Evolutionary conservation across 2,888 invertebrate species (phyloP), one percentile per base, ranked within the genome.

Genomic region (Hemithea aestivaria): DNA sequence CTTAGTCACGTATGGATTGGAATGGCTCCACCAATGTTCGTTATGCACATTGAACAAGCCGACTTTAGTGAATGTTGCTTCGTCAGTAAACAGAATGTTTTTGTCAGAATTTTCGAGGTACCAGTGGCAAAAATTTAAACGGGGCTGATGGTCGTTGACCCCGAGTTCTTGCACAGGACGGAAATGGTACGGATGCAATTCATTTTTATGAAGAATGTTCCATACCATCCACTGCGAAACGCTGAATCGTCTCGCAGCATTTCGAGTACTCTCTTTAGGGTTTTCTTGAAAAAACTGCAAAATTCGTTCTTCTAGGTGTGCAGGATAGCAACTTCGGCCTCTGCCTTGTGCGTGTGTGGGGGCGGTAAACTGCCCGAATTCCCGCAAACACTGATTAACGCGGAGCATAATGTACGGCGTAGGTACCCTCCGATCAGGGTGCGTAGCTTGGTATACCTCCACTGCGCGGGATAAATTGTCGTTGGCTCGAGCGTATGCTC

Each of bases 181-280:
- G 9, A 33, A 25, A 25, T 28, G 32, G 12, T 23, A 39, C 1
- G 39, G 39, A 10, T 39, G 33, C 25, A 28, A 12, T 6, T n/a
- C n/a, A n/a, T n/a, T n/a, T n/a, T n/a, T n/a, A n/a, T n/a, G n/a
- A n/a, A n/a, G n/a, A n/a, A n/a, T n/a, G 7, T 23, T 22, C 28
- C 38, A 32, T 10, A 23, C 38, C 1, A 9, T 22, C 23, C 9
- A 27, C 9, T 28, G 24, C 2, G 11, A 20, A 1, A 33, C 29
- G 7, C 23, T 27, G 7, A 38, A 29, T 2, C 10, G 27, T 7
- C 10, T 9, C 6, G 24, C 27, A 9, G 32, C 28, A 7, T 31
- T 7, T n/a, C 27, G 5, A 7, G 28, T 33, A 7, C 38, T 38
- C 2, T 10, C 29, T 6, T 20, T 3, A 1, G 29, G 29, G 21